These are phyloP conservation scores for Polypedilum vanderplanki DNA, from an alignment of 1,140 invertebrate genomes.

Conservation along the genomic window DNA sequence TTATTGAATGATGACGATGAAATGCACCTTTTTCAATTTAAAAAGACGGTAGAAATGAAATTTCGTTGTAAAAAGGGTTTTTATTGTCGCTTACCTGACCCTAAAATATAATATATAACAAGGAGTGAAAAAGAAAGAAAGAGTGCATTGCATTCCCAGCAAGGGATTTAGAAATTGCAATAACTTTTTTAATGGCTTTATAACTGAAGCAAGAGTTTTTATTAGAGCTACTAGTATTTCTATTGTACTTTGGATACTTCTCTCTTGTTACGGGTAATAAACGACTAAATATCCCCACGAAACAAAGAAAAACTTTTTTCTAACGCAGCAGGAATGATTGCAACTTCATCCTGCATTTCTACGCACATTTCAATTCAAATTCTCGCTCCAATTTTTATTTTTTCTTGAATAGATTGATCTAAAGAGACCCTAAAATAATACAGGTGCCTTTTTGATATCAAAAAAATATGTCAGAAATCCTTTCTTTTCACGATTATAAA, in stretches of 20 bases:
- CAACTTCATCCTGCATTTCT: neutral
- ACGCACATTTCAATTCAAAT: neutral
- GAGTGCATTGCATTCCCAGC: constrained; percentile 27
- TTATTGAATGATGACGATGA: neutral
- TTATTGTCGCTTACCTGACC: constrained; percentile 15
- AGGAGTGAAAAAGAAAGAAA: neutral
- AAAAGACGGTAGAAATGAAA: neutral
- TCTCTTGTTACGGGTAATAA: neutral
- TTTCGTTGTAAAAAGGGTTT: constrained; percentile 14
- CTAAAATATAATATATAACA: too few relatives aligned
- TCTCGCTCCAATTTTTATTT: constrained; percentile 1
- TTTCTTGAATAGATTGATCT: neutral
- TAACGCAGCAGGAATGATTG: neutral
- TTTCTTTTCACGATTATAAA: neutral
- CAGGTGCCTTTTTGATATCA: constrained; percentile 28
- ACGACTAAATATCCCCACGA: constrained; percentile 14
- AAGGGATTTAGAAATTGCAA: constrained; percentile 29
- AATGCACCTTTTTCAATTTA: constrained; percentile 27
- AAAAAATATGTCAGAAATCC: constrained; percentile 12
- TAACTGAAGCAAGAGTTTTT: constrained; percentile 16
- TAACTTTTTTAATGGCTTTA: constrained; percentile 28
- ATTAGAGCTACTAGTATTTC: constrained; percentile 21
- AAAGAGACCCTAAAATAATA: constrained; percentile 12
- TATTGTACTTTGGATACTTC: neutral
- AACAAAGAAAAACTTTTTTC: neutral